These are phyloP conservation scores for Tholera decimalis DNA, from an alignment of 2,888 invertebrate genomes.

Conservation along the genomic window DNA sequence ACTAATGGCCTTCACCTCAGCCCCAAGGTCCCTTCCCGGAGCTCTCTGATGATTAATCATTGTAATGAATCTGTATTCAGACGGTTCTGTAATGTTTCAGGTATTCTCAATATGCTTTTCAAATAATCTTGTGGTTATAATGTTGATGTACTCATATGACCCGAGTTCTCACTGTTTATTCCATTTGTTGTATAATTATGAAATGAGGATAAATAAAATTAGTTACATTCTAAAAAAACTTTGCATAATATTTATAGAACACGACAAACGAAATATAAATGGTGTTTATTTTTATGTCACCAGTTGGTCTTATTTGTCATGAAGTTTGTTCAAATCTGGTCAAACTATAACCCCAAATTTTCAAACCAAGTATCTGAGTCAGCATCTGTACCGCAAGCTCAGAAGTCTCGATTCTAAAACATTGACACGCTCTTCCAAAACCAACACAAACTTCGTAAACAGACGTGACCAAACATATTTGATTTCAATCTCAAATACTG, in stretches of 20 bases:
- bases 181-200: background rate
- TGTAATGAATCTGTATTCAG: slow-evolving; percentile 62
- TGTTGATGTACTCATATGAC: background rate
- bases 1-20: slow-evolving; percentile 82
- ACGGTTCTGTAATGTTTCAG: slow-evolving; percentile 53
- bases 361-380: slow-evolving; percentile 4
- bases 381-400: slow-evolving; percentile 23
- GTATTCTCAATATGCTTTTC: slow-evolving; percentile 49
- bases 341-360: slow-evolving; percentile 9
- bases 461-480: slow-evolving; percentile 55
- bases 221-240: too few relatives aligned
- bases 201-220: too few relatives aligned
- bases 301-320: background rate
- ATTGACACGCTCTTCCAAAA: slow-evolving; percentile 30
- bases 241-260: too few relatives aligned
- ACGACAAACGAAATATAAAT: background rate
- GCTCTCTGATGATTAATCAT: slow-evolving; percentile 67
- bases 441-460: slow-evolving; percentile 40
- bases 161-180: background rate
- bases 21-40: slow-evolving; percentile 78
- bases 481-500: slow-evolving; percentile 55
- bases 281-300: background rate
- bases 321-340: background rate
- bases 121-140: slow-evolving; percentile 49
- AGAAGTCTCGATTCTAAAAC: slow-evolving; percentile 36